Conservation (phyloP, 1,140 invertebrate genomes). For the Aporrectodea caliginosa region DNA sequence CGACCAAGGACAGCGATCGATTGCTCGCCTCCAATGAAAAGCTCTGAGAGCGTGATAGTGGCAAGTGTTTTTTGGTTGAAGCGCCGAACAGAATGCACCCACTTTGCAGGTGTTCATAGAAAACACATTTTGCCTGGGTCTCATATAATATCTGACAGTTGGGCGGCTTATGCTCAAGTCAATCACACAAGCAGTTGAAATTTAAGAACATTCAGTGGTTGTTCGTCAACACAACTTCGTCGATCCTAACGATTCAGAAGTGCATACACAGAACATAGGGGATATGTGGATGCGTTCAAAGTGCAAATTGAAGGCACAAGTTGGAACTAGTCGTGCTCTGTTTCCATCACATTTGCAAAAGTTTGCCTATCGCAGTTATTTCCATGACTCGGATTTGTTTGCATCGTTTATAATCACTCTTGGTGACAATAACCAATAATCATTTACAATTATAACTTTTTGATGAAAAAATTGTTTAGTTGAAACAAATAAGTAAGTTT, state of each 20-base stretch:
- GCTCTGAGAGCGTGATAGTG: neutral
- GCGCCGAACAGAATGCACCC: neutral
- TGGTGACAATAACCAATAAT: neutral
- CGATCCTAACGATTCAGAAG: neutral
- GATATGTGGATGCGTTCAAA: slow-evolving; percentile 8
- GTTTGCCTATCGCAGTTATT: neutral
- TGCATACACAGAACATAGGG: slow-evolving; percentile 5
- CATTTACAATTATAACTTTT: too few relatives aligned
- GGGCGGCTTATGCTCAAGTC: slow-evolving; percentile 12
- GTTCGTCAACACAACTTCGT: slow-evolving; percentile 13
- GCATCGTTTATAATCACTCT: neutral
- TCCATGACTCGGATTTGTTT: neutral
- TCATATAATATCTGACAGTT: slow-evolving; percentile 17
- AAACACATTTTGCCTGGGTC: slow-evolving; percentile 14
- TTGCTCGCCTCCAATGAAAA: too few relatives aligned
- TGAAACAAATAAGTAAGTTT: too few relatives aligned
- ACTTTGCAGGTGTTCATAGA: neutral
- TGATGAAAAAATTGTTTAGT: too few relatives aligned
- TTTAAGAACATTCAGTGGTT: slow-evolving; percentile 20
- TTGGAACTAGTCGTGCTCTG: neutral
- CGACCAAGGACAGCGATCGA: too few relatives aligned
- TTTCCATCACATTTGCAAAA: neutral
- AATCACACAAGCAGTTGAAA: neutral
- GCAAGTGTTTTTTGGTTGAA: neutral
- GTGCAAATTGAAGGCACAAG: neutral